phyloP scores from a whole-genome alignment of 2,888 invertebrate genomes.

The Hemicrepidius hirtus region DNA sequence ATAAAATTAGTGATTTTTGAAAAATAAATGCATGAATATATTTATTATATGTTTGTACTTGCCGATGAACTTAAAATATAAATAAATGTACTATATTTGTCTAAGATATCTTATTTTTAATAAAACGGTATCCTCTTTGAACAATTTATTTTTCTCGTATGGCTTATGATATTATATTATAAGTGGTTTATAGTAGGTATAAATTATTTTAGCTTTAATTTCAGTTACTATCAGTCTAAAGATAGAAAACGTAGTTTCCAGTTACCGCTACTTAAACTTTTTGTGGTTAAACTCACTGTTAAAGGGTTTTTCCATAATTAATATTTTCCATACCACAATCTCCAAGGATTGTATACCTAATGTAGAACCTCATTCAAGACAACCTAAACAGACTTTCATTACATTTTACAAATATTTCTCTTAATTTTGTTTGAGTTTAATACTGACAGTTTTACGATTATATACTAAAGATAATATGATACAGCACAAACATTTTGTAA shows the following conservation, averaged over 20 bases:
- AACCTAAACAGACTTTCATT: too few relatives aligned
- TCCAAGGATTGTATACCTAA: too few relatives aligned
- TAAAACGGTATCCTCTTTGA: background rate
- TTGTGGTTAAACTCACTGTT: too few relatives aligned
- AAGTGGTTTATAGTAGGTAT: too few relatives aligned
- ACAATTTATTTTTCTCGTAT: background rate
- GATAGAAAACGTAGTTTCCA: too few relatives aligned
- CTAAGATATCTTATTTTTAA: background rate
- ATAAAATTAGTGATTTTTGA: slow-evolving; percentile 6
- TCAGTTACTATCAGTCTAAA: too few relatives aligned
- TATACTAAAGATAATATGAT: background rate
- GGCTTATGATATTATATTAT: too few relatives aligned
- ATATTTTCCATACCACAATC: too few relatives aligned
- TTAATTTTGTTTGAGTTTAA: background rate
- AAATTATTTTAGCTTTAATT: too few relatives aligned
- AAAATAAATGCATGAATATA: slow-evolving; percentile 21
- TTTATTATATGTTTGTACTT: slow-evolving; percentile 27
- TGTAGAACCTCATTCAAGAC: too few relatives aligned
- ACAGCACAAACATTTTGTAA: background rate
- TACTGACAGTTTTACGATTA: background rate
- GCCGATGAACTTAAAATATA: background rate
- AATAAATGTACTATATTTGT: slow-evolving; percentile 20
- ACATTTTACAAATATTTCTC: background rate
- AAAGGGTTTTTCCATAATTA: too few relatives aligned
- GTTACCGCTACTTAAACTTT: too few relatives aligned